phyloP scores from a whole-genome alignment of 2,888 invertebrate species.

The Diarsia mendica region DNA sequence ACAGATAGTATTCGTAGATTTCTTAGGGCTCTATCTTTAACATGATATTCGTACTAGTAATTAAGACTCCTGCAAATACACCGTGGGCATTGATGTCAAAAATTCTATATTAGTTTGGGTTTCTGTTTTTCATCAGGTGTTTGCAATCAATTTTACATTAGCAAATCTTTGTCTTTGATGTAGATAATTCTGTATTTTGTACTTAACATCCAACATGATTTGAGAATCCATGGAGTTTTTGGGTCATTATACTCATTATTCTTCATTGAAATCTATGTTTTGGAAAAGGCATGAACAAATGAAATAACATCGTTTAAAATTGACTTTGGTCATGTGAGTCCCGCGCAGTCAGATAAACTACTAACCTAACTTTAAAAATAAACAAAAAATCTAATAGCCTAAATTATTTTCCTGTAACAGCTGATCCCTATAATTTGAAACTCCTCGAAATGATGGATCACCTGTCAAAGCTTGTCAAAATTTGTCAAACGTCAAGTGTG shows the following conservation, averaged over 20 bases:
- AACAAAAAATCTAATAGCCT: not conserved
- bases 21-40: not conserved
- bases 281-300: too few relatives aligned
- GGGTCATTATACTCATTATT: not conserved
- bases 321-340: too few relatives aligned
- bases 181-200: too few relatives aligned
- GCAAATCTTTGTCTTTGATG: not conserved
- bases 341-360: too few relatives aligned
- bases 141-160: not conserved
- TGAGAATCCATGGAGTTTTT: not conserved
- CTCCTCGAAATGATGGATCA: conserved; percentile 70
- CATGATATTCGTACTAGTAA: not conserved
- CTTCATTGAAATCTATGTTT: too few relatives aligned
- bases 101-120: not conserved
- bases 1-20: not conserved
- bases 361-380: not conserved
- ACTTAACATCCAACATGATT: not conserved
- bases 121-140: too few relatives aligned
- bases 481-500: conserved; percentile 80
- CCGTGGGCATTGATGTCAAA: not conserved
- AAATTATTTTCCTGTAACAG: conserved; percentile 19
- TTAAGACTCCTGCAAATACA: not conserved
- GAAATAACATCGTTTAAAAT: too few relatives aligned
- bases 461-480: conserved; percentile 78
- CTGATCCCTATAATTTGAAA: conserved; percentile 39